Evolutionary conservation across 1,140 invertebrate genomes (phyloP).

Genomic region (Cyrtorhinus lividipennis): DNA sequence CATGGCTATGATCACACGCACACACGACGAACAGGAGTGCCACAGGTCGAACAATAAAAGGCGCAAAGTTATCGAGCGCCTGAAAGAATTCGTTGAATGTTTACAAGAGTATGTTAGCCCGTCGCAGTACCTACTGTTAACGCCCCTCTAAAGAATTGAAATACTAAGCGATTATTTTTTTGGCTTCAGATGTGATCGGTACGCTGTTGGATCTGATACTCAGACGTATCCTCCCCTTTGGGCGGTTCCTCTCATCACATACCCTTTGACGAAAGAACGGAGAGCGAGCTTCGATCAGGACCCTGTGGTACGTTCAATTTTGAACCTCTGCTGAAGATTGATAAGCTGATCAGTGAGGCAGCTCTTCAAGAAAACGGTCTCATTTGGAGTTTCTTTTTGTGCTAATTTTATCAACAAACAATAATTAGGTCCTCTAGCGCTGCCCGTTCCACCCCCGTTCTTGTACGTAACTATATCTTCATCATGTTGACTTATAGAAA

Average conservation of each 20-base stretch:
- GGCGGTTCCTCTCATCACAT: conserved; percentile 11
- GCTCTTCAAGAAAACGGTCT: too few relatives aligned
- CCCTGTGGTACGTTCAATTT: background rate
- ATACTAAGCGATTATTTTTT: background rate
- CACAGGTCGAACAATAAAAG: background rate
- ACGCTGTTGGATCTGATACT: background rate
- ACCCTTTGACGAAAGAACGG: conserved; percentile 2
- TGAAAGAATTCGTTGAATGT: background rate
- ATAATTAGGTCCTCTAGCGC: too few relatives aligned
- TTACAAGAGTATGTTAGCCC: background rate
- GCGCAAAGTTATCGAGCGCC: background rate
- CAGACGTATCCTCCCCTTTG: conserved; percentile 7
- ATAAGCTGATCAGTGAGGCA: too few relatives aligned
- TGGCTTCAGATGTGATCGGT: background rate
- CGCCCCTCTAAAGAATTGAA: background rate
- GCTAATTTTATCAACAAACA: too few relatives aligned
- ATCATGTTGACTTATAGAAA: too few relatives aligned
- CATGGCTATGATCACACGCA: background rate
- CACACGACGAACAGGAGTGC: background rate
- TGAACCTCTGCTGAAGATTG: too few relatives aligned
- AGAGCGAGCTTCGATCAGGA: background rate
- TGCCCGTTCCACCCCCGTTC: too few relatives aligned
- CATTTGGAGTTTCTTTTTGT: too few relatives aligned
- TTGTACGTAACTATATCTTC: too few relatives aligned
- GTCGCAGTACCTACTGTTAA: too few relatives aligned